phyloP scores from a whole-genome alignment of 2,797 vertebrate genomes.

The Netta rufina region DNA sequence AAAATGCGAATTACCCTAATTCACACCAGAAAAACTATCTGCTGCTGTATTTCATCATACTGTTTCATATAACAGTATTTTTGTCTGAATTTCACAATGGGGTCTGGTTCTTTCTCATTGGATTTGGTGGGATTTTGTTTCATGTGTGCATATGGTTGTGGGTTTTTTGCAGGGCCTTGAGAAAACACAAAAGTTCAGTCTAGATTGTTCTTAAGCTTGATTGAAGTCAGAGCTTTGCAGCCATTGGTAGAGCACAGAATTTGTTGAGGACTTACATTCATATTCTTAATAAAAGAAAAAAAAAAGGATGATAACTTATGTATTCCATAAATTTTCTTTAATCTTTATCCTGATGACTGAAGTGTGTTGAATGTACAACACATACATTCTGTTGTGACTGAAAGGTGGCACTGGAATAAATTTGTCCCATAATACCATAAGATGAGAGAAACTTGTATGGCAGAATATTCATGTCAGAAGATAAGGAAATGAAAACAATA shows the following conservation, averaged over 20 bases:
- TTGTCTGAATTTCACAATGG: not conserved
- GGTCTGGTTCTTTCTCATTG: not conserved
- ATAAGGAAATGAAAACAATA: conserved; percentile 39
- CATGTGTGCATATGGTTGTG: not conserved
- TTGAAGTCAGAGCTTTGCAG: not conserved
- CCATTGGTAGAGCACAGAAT: not conserved
- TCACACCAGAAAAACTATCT: not conserved
- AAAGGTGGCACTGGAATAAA: not conserved
- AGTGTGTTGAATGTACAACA: not conserved
- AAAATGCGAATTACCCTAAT: not conserved
- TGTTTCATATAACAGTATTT: not conserved
- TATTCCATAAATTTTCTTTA: not conserved
- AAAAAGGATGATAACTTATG: not conserved
- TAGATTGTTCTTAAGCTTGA: not conserved
- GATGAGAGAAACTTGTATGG: not conserved
- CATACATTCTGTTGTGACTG: not conserved
- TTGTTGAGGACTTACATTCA: not conserved
- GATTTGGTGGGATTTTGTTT: not conserved
- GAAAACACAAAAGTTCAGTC: not conserved
- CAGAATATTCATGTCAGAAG: not conserved
- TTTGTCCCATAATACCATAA: not conserved
- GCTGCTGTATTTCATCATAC: not conserved
- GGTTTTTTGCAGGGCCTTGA: not conserved
- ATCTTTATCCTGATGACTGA: conserved; percentile 14
- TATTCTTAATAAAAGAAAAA: not conserved